Evolutionary conservation across 2,888 invertebrate species (phyloP).

Genomic region (Lepidochitona cinerea): DNA sequence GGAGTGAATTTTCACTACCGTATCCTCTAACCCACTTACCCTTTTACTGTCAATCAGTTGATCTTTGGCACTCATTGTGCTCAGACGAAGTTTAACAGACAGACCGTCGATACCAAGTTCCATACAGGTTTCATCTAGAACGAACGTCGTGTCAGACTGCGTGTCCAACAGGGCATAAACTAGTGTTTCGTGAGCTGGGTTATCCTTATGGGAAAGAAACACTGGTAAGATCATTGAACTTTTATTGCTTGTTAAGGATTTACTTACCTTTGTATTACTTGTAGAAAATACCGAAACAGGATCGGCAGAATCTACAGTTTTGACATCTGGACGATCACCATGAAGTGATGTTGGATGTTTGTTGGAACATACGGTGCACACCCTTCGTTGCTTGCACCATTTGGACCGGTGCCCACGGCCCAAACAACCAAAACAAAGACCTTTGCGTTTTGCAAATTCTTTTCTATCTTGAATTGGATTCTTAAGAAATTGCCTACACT

Average conservation of each 20-base stretch:
- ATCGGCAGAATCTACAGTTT: too few species aligned
- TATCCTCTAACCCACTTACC: constrained; percentile 23
- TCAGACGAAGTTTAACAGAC: constrained; percentile 20
- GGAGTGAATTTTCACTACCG: constrained; percentile 11
- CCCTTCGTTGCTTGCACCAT: constrained; percentile 13
- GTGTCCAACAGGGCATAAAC: constrained; percentile 41
- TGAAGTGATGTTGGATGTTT: constrained; percentile 21
- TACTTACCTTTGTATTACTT: too few species aligned
- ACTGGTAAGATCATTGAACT: constrained; percentile 26
- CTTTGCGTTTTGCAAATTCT: constrained; percentile 10
- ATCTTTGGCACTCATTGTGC: constrained; percentile 27
- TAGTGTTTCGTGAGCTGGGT: constrained; percentile 24
- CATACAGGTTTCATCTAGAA: constrained; percentile 20
- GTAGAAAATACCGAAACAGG: too few species aligned
- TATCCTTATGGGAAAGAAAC: constrained; percentile 19
- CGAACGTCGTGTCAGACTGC: constrained; percentile 34
- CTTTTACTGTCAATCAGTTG: constrained; percentile 3
- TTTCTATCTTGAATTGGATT: constrained; percentile 9
- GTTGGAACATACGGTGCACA: constrained; percentile 16
- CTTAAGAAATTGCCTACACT: background rate
- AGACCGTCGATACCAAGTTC: constrained; percentile 15
- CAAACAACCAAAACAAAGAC: constrained; percentile 28
- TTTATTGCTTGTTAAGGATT: too few species aligned
- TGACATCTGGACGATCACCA: too few species aligned
- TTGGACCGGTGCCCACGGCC: constrained; percentile 19